phyloP scores from a whole-genome alignment of 2,797 vertebrate species.

The Heliangelus exortis region DNA sequence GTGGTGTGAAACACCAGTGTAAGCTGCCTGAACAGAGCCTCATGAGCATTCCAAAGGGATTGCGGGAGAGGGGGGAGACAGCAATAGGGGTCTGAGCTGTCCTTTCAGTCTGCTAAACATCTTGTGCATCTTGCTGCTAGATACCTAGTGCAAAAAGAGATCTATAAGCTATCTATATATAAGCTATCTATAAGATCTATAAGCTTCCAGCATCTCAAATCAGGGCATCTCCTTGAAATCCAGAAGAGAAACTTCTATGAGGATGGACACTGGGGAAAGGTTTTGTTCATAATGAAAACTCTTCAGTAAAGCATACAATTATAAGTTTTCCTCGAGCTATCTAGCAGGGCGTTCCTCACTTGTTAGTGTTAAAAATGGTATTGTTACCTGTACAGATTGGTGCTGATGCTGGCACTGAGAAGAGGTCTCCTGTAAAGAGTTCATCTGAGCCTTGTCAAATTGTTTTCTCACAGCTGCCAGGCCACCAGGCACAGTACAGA shows the following conservation, averaged over 20 bases:
- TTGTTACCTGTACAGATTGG: conserved; percentile 86
- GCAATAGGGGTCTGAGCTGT: too few relatives aligned
- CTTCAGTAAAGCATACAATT: background rate
- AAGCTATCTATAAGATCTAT: too few relatives aligned
- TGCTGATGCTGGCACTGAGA: conserved; percentile 82
- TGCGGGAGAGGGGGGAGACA: too few relatives aligned
- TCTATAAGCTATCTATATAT: too few relatives aligned
- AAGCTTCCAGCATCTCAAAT: too few relatives aligned
- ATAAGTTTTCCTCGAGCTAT: background rate
- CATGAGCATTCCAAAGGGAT: too few relatives aligned
- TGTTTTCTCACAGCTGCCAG: conserved; percentile 91
- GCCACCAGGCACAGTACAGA: conserved; percentile 89
- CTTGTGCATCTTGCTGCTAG: too few relatives aligned
- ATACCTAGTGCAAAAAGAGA: too few relatives aligned
- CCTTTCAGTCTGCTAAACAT: too few relatives aligned
- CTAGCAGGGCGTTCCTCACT: background rate
- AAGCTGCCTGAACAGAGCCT: too few relatives aligned
- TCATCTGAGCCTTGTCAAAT: conserved; percentile 86
- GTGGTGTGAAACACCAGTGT: too few relatives aligned
- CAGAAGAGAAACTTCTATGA: background rate
- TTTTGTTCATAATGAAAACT: background rate
- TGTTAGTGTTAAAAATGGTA: background rate
- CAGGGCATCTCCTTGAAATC: background rate
- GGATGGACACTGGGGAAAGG: background rate
- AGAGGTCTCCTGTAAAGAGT: conserved; percentile 81